Percentiles rank a stretch among this genome's conserved stretches.
phyloP scores from a whole-genome alignment of 2,888 invertebrate species.

The Periphyllus acericola region DNA sequence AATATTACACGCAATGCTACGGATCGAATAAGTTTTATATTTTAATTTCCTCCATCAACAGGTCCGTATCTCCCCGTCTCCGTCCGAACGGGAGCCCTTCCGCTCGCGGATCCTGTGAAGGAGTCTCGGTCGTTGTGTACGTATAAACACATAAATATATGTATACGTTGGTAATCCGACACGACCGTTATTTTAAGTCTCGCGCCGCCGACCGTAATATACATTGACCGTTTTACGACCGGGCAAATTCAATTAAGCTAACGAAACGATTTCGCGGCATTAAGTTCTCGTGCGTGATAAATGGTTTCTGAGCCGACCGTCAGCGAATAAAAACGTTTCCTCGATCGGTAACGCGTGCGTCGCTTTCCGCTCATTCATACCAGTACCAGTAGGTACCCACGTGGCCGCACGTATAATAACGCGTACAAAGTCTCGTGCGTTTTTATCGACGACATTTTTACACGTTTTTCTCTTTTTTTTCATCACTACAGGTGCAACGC shows the following conservation, averaged over 20 bases:
- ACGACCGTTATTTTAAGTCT: conserved; percentile 35
- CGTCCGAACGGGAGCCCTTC: not conserved
- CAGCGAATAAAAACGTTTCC: conserved; percentile 39
- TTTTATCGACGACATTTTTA: not conserved
- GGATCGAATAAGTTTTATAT: not conserved
- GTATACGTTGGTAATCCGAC: conserved; percentile 25
- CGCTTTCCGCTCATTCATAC: not conserved
- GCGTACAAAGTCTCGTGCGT: not conserved
- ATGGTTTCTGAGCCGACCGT: conserved; percentile 43
- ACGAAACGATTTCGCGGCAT: conserved; percentile 53
- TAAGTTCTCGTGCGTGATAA: conserved; percentile 50
- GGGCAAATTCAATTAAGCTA: conserved; percentile 52
- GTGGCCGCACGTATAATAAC: too few relatives aligned
- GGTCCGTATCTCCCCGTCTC: too few relatives aligned
- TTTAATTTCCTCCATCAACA: conserved; percentile 33
- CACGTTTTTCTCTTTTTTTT: not conserved
- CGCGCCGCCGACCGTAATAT: conserved; percentile 6
- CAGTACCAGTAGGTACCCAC: too few relatives aligned
- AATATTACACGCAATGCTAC: not conserved
- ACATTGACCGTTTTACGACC: conserved; percentile 56
- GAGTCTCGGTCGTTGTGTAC: not conserved
- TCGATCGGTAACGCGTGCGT: not conserved
- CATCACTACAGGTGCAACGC: not conserved
- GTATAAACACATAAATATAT: not conserved
- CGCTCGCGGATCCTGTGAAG: not conserved